Conservation (phyloP, 1,140 invertebrate genomes). For the Eupristina koningsbergeri region DNA sequence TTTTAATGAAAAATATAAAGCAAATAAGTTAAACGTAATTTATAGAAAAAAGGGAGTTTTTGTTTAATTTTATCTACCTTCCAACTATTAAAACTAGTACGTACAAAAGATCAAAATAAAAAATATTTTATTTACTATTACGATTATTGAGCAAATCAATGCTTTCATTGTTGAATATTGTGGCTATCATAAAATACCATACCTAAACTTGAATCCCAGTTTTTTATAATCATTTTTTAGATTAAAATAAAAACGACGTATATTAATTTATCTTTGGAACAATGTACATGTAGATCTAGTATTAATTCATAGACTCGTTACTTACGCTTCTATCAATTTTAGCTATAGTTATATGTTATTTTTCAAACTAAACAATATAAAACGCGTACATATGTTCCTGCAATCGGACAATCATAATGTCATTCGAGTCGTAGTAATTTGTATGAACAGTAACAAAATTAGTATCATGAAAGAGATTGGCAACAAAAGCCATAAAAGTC, state of each 20-base stretch:
- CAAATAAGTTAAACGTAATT: too few relatives aligned
- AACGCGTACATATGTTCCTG: background rate
- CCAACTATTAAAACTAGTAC: too few relatives aligned
- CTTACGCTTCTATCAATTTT: background rate
- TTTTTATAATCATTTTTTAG: background rate
- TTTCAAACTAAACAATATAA: background rate
- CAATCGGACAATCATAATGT: background rate
- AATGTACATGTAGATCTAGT: background rate
- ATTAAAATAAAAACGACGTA: background rate
- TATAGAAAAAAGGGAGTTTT: too few relatives aligned
- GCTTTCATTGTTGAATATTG: too few relatives aligned
- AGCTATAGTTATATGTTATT: background rate
- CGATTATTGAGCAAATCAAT: too few relatives aligned
- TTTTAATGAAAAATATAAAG: too few relatives aligned
- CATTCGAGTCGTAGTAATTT: background rate
- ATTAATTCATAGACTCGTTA: constrained; percentile 5
- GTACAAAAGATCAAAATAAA: too few relatives aligned
- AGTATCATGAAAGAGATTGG: background rate
- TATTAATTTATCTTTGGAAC: background rate
- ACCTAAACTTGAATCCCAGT: background rate
- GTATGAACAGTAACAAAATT: background rate
- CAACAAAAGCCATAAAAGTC: background rate
- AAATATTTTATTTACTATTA: too few relatives aligned
- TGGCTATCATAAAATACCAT: too few relatives aligned
- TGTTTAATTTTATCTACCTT: too few relatives aligned